Evolutionary conservation across 2,888 invertebrate genomes (phyloP).

Genomic region (Cheilosia vulpina): DNA sequence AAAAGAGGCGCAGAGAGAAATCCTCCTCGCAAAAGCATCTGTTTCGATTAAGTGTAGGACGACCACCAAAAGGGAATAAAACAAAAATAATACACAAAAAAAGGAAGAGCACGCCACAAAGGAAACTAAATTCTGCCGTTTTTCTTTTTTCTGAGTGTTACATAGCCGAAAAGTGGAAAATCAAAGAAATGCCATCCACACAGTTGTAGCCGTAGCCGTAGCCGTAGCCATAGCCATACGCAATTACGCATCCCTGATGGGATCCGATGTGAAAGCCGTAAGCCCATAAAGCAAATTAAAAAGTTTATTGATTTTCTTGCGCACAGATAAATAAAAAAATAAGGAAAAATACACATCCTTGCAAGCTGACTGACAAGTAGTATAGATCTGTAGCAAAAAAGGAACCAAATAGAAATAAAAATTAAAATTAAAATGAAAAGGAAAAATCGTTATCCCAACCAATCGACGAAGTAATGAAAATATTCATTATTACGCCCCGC

Average conservation of each 20-base stretch:
- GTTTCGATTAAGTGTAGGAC: constrained; percentile 7
- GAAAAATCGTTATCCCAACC: constrained; percentile 53
- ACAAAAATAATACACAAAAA: not conserved
- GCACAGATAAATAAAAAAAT: not conserved
- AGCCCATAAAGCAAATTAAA: constrained; percentile 57
- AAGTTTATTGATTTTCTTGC: constrained; percentile 43
- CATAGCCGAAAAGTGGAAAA: constrained; percentile 58
- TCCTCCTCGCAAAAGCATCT: constrained; percentile 50
- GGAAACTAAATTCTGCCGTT: constrained; percentile 54
- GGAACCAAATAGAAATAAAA: constrained; percentile 40
- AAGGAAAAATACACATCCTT: not conserved
- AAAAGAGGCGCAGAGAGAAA: not conserved
- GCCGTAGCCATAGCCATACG: constrained; percentile 11
- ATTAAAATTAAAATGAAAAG: constrained; percentile 33
- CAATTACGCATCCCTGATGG: not conserved
- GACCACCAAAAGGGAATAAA: constrained; percentile 1
- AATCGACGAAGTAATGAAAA: constrained; percentile 68
- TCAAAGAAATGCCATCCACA: constrained; percentile 41
- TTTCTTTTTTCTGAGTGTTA: constrained; percentile 3
- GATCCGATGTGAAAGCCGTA: constrained; percentile 11
- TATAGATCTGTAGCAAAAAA: not conserved
- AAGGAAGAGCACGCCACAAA: not conserved
- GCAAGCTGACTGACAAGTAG: not conserved
- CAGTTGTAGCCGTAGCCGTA: constrained; percentile 7
- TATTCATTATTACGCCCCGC: constrained; percentile 60